These are phyloP conservation scores for Himalopsyche japonica DNA, from an alignment of 2,888 invertebrate species.

Conservation along the genomic window DNA sequence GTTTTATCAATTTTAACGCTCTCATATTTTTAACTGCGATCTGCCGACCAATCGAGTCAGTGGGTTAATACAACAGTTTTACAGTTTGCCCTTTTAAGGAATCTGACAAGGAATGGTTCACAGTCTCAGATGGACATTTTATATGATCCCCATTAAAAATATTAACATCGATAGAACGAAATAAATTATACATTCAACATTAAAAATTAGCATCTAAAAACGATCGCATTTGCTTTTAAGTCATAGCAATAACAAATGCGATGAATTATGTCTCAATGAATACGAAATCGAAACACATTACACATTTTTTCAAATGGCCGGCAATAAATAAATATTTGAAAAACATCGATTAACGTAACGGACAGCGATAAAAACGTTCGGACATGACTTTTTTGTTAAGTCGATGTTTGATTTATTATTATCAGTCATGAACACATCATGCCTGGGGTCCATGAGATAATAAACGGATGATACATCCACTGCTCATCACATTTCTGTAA, in stretches of 20 bases:
- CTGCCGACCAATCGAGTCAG: no score
- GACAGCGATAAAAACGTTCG: not conserved
- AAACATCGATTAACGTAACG: not conserved
- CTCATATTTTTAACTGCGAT: no score
- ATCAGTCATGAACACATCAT: not conserved
- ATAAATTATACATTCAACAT: not conserved
- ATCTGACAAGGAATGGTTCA: no score
- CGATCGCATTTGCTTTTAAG: not conserved
- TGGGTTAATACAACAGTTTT: no score
- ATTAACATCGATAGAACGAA: not conserved
- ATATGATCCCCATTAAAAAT: not conserved
- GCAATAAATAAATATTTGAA: not conserved
- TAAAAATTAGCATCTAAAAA: not conserved
- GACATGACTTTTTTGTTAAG: not conserved
- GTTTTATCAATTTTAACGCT: no score
- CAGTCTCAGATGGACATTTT: not conserved
- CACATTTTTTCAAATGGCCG: not conserved
- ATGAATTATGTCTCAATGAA: slow-evolving; percentile 3
- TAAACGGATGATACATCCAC: not conserved
- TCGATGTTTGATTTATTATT: not conserved
- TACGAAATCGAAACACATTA: not conserved
- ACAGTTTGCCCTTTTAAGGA: no score
- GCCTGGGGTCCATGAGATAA: not conserved
- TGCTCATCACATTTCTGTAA: not conserved
- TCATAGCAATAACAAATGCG: not conserved